phyloP scores from a whole-genome alignment of 2,888 invertebrate genomes.

The Pheosia gnoma region DNA sequence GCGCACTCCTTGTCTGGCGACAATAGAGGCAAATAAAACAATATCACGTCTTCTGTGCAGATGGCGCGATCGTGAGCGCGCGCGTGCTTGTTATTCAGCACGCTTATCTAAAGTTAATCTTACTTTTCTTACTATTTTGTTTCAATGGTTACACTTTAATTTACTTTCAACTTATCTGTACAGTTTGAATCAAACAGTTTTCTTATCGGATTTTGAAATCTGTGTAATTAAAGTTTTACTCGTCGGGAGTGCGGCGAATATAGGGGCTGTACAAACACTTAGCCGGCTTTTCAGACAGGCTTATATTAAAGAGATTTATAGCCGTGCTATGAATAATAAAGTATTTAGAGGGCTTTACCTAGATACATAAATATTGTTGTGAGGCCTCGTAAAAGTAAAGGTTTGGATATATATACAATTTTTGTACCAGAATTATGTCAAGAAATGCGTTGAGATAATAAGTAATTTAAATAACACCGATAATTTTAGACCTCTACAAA shows the following conservation, averaged over 20 bases:
- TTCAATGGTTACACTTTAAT: constrained; percentile 48
- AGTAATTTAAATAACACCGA: neutral
- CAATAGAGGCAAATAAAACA: too few relatives aligned
- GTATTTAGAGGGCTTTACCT: constrained; percentile 25
- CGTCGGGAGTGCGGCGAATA: constrained; percentile 23
- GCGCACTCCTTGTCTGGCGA: too few relatives aligned
- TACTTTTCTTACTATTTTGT: neutral
- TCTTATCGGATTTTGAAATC: constrained; percentile 49
- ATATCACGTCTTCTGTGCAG: too few relatives aligned
- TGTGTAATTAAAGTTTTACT: constrained; percentile 48
- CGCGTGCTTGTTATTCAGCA: neutral
- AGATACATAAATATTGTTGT: constrained; percentile 31
- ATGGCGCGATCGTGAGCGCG: too few relatives aligned
- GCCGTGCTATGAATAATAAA: constrained; percentile 29
- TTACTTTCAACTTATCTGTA: constrained; percentile 54
- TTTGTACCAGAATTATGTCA: constrained; percentile 3
- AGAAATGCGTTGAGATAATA: too few relatives aligned
- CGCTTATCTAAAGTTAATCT: neutral
- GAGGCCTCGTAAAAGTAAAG: constrained; percentile 23
- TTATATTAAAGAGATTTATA: constrained; percentile 34
- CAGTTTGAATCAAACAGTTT: constrained; percentile 48
- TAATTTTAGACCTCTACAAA: neutral
- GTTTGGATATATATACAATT: constrained; percentile 16
- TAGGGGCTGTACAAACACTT: constrained; percentile 18
- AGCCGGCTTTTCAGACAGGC: constrained; percentile 13